Conservation (phyloP, 2,113 vertebrate species). For the Myiozetetes cayanensis region DNA sequence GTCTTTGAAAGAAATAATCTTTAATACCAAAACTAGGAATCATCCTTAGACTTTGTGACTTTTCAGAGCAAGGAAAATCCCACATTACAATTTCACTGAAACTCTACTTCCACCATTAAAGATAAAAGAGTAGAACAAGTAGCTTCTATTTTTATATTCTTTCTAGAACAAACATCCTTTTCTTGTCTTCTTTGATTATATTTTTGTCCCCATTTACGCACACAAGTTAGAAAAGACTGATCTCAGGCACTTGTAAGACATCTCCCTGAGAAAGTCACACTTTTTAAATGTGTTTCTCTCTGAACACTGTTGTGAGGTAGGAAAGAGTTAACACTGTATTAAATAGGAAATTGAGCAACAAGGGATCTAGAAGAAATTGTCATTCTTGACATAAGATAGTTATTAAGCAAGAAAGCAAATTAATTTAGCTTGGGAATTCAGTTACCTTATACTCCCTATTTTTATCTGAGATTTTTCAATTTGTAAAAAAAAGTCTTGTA, state of each 20-base stretch:
- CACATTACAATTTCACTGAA: neutral
- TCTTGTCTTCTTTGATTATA: neutral
- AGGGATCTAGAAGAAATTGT: neutral
- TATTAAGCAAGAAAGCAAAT: neutral
- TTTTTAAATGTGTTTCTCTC: neutral
- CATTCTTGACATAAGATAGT: neutral
- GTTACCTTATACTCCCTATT: neutral
- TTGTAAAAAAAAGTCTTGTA: neutral
- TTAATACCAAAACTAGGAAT: neutral
- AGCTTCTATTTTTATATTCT: neutral
- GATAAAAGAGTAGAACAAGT: neutral
- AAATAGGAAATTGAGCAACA: neutral
- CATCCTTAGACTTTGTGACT: neutral
- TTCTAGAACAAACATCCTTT: neutral
- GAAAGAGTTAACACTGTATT: neutral
- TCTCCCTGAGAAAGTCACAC: neutral
- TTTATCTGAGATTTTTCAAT: neutral
- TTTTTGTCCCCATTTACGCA: neutral
- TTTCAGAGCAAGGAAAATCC: neutral
- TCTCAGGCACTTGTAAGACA: neutral
- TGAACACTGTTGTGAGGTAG: neutral
- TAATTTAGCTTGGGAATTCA: neutral
- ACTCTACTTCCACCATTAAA: neutral
- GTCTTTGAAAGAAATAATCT: neutral
- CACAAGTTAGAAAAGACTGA: neutral